Evolutionary conservation across 1,140 invertebrate genomes (phyloP).

Genomic region (Scaptomyza graminum): DNA sequence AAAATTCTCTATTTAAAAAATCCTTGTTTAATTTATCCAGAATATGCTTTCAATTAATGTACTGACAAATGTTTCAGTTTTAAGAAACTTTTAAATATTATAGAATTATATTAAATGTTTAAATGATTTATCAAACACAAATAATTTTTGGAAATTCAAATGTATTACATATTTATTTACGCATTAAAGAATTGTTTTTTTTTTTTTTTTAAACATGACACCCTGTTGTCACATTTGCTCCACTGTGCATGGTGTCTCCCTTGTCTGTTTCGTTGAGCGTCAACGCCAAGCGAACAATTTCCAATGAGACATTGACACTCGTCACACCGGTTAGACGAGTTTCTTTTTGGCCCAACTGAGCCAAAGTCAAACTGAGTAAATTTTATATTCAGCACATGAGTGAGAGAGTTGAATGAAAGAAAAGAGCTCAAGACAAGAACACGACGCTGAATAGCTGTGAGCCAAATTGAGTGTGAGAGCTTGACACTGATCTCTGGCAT

Average conservation of each 20-base stretch:
- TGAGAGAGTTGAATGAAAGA: background rate
- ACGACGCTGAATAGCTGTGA: slow-evolving; percentile 43
- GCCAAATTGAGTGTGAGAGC: slow-evolving; percentile 41
- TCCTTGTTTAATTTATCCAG: background rate
- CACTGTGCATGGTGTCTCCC: slow-evolving; percentile 62
- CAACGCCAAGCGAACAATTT: slow-evolving; percentile 72
- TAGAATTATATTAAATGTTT: too few species aligned
- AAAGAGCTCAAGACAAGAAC: background rate
- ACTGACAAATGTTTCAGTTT: too few species aligned
- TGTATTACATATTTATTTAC: too few species aligned
- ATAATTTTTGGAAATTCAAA: too few species aligned
- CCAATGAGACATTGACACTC: slow-evolving; percentile 81
- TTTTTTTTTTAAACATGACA: too few species aligned
- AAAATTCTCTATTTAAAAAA: background rate
- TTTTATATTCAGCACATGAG: slow-evolving; percentile 62
- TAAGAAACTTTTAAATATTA: too few species aligned
- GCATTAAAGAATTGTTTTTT: too few species aligned
- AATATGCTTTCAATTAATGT: too few species aligned
- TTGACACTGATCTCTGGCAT: slow-evolving; percentile 48
- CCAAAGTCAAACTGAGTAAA: slow-evolving; percentile 48
- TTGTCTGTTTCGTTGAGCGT: slow-evolving; percentile 74
- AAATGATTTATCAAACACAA: too few species aligned
- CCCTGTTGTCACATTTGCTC: background rate
- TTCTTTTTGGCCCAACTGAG: slow-evolving; percentile 46
- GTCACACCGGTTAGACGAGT: slow-evolving; percentile 79